Base-by-base conservation (phyloP, 2,113 vertebrate species). In the Peromyscus leucopus region DNA sequence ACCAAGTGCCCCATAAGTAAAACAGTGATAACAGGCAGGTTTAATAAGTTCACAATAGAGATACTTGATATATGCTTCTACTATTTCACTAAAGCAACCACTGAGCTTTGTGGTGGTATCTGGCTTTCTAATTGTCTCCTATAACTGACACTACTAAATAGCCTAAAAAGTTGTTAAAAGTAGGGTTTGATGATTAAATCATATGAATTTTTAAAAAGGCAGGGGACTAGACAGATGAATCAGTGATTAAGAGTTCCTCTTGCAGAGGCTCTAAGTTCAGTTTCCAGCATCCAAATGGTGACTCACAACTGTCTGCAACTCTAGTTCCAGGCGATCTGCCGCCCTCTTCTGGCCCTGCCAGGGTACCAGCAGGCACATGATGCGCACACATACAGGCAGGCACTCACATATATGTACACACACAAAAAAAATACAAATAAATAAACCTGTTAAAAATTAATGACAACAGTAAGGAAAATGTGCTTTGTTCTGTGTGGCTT, bases 81-180 rank as follows among this genome's bases (percentile, higher is more conserved):
- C n/a, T 91, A 57, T 31, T 69, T 84, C 86, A 86, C 33, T 63
- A 94, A 85, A 21, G 93, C 79, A 72, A 91, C 33, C 39, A 69
- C 8, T 72, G 19, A n/a, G 13, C 4, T 71, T 61, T 86, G 51
- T 33, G 21, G 9, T 19, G 71, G 15, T 11, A 46, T 93, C 83
- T 93, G 19, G 36, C 24, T 95, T 95, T 97, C 84, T 92, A 88
- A 72, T 55, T 82, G 5, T 12, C 42, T 48, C 59, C 55, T 72
- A 22, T 26, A 61, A 84, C 4, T 82, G 72, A 89, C 15, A 89
- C 71, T 69, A n/a, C 5, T 67, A 94, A 91, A 59, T 48, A 61
- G 57, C 90, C 63, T 36, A 71, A 91, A 92, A 72, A 80, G 9
- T 36, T 88, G 51, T 93, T 86, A 26, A 75, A 74, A 94, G 19